Conservation (phyloP, 2,888 invertebrate species). For the Hydrotaea diabolus region DNA sequence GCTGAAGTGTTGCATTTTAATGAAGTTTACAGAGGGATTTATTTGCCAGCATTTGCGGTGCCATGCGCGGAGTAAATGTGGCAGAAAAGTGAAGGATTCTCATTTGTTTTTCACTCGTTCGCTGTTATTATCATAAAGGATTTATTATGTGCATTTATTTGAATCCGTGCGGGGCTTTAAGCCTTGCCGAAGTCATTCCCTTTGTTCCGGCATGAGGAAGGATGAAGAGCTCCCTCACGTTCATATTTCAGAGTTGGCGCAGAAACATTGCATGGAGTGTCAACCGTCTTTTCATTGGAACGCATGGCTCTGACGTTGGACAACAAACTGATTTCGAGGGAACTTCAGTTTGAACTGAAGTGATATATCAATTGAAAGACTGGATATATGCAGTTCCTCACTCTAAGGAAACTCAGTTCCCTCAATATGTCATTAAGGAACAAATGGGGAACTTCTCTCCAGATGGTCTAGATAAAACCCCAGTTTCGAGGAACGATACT, state of each 20-base stretch:
- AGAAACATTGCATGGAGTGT: neutral
- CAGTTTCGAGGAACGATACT: too few species aligned
- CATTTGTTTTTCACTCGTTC: conserved; percentile 13
- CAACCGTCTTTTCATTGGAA: neutral
- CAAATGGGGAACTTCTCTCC: too few species aligned
- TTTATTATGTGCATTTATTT: conserved; percentile 32
- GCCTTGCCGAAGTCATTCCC: neutral
- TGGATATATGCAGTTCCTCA: too few species aligned
- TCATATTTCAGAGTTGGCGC: neutral
- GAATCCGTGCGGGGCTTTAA: conserved; percentile 4
- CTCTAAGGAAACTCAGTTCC: too few species aligned
- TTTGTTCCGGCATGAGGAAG: neutral
- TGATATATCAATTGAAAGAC: too few species aligned
- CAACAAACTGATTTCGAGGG: too few species aligned
- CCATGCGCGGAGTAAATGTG: conserved; percentile 7
- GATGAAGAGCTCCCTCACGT: neutral
- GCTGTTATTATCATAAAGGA: conserved; percentile 26
- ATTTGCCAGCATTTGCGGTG: conserved; percentile 36
- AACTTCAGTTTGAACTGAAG: too few species aligned
- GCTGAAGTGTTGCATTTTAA: conserved; percentile 52
- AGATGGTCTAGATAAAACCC: too few species aligned
- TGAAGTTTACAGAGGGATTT: conserved; percentile 48
- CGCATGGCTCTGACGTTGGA: too few species aligned
- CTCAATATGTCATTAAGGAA: too few species aligned
- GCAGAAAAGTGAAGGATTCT: conserved; percentile 30